Evolutionary conservation across 2,797 vertebrate genomes (phyloP).

Genomic region (Streptopelia turtur): DNA sequence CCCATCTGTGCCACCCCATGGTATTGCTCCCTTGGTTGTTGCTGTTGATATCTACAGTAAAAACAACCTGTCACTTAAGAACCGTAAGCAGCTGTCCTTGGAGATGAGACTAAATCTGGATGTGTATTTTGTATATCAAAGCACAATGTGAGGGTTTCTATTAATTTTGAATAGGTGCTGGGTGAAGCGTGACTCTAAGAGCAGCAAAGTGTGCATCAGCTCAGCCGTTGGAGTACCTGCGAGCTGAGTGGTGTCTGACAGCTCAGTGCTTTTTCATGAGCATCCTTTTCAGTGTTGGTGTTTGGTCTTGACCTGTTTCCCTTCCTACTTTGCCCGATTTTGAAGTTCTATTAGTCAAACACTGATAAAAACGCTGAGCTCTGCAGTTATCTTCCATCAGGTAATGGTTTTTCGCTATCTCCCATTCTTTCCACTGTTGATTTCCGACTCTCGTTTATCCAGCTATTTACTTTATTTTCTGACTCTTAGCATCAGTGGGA

Average conservation of each 20-base stretch:
- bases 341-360: conserved; percentile 23
- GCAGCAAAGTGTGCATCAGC: not conserved
- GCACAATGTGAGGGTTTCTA: rapidly evolving
- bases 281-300: not conserved
- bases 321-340: not conserved
- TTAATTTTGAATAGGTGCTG: not conserved
- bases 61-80: not conserved
- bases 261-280: not conserved
- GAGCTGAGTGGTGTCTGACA: not conserved
- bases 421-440: not conserved
- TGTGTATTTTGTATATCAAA: not conserved
- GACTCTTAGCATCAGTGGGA: not conserved
- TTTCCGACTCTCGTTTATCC: conserved; percentile 6
- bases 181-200: not conserved
- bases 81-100: not conserved
- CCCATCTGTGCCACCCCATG: not conserved
- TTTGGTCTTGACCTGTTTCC: not conserved
- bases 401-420: conserved; percentile 41
- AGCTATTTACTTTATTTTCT: not conserved
- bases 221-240: not conserved
- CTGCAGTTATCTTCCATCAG: conserved; percentile 7
- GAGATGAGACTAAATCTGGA: not conserved
- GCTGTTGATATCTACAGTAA: not conserved
- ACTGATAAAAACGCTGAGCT: conserved; percentile 35
- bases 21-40: not conserved